Evolutionary conservation across 2,797 vertebrate genomes (phyloP).

Genomic region (Hoplostethus mediterraneus): DNA sequence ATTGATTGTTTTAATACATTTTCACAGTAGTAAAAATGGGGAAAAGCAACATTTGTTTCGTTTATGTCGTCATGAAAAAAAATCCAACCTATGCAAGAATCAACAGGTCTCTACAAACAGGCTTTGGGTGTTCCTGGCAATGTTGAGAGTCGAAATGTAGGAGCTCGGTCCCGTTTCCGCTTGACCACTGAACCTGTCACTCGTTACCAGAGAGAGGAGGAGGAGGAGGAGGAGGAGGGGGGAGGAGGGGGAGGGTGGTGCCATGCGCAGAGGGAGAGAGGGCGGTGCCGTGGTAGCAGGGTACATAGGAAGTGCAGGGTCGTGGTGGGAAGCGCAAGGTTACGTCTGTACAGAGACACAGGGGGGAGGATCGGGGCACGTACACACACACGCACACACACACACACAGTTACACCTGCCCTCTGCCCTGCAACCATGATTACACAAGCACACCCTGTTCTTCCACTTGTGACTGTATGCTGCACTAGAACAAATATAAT

Average conservation of each 20-base stretch:
- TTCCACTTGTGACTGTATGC: conserved; percentile 32
- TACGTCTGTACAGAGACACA: conserved; percentile 46
- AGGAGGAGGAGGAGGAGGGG: no score
- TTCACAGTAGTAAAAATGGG: no score
- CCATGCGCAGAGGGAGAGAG: conserved; percentile 35
- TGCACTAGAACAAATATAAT: conserved; percentile 11
- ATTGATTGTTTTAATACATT: no score
- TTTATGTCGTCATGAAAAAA: no score
- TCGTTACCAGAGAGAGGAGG: neutral
- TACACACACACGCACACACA: conserved; percentile 24
- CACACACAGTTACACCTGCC: conserved; percentile 50
- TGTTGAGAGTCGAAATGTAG: no score
- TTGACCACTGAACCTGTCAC: neutral
- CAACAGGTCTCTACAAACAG: conserved; percentile 14
- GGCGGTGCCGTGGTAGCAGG: conserved; percentile 22
- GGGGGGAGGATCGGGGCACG: conserved; percentile 14
- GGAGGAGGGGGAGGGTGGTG: neutral
- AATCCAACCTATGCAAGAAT: neutral
- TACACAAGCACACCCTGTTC: conserved; percentile 60
- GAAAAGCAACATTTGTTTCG: no score
- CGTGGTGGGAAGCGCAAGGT: conserved; percentile 52
- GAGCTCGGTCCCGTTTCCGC: no score
- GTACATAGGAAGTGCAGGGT: conserved; percentile 34
- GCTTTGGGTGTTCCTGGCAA: no score
- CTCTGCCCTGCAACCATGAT: conserved; percentile 59